Evolutionary conservation across 2,113 vertebrate genomes (phyloP).

Genomic region (Malurus melanocephalus): DNA sequence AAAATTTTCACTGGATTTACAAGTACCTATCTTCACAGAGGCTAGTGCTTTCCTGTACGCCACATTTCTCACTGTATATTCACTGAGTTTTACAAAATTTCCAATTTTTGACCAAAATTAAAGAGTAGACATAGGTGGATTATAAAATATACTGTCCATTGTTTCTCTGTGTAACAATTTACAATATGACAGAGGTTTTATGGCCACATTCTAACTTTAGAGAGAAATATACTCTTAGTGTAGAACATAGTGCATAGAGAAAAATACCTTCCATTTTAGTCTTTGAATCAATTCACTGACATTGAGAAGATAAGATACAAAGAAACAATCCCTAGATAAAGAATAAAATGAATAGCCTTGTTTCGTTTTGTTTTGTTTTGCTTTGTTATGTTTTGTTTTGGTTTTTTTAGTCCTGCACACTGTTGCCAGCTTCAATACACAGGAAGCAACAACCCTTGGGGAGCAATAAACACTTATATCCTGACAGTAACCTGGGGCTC

Average conservation of each 20-base stretch:
- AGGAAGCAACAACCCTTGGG: background rate
- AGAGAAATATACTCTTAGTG: background rate
- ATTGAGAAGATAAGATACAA: background rate
- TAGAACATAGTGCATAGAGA: background rate
- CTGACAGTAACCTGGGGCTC: background rate
- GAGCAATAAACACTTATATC: background rate
- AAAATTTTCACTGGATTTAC: background rate
- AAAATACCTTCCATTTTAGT: background rate
- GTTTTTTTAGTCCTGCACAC: background rate
- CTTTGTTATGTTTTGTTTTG: background rate
- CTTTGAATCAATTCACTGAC: background rate
- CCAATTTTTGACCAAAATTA: background rate
- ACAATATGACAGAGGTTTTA: background rate
- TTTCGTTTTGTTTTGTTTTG: background rate
- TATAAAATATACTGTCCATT: background rate
- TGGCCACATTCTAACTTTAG: background rate
- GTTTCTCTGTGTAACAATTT: background rate
- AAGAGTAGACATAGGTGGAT: background rate
- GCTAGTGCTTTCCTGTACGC: background rate
- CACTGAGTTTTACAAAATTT: background rate
- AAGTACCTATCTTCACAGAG: background rate
- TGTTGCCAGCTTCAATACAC: background rate
- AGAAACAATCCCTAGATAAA: background rate
- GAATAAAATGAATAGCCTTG: background rate
- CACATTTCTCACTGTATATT: background rate